Base-by-base conservation (phyloP, 30 jellyfish, hydroid and myxozoan species). In the Turritopsis dohrnii region DNA sequence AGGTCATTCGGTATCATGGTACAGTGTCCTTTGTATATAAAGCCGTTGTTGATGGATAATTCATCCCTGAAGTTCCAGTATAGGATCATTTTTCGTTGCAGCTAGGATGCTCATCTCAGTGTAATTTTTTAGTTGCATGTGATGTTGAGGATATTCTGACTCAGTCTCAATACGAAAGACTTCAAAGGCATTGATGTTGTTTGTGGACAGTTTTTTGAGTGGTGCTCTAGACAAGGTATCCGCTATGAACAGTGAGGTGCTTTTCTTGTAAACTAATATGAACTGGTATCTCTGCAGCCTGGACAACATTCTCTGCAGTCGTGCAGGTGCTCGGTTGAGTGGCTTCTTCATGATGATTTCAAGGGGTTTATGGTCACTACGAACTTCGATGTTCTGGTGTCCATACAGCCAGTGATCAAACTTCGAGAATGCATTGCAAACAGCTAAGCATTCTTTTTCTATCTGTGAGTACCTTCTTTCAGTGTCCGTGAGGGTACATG, bases 261-360 rank as follows among this genome's bases (percentile, higher is more conserved):
- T 29, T 72, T 72, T 72, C 81, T 72, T 22, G 53, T 72, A 72
- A 18, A 27, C 0, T 29, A 72, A 21, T 72, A 20, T 72, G 53
- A 72, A 72, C 21, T 72, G 81, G 81, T 72, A 27, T 27, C 81
- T 24, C 18, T 72, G 21, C 21, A 72, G 81, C 81, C 21, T 72
- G 81, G 81, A 72, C 53, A 72, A 29, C 81, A 72, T 72, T 29
- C 81, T 19, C 24, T 72, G 81, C 21, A 72, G 81, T 72, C 81
- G 21, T 0, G 81, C 81, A 18, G 53, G 81, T 18, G 81, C 53
- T n/a, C 83, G 52, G 84, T 29, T 76, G 18, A 76, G 77, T 25
- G 84, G 80, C 52, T 80, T 80, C 86, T 80, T 80, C 85, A 80
- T 54, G 30, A 80, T 80, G 29, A 19, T 21, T 80, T 52, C 87